A percentile compares a stretch with the other conserved stretches of the same genome.
Conservation (phyloP, 2,797 vertebrate species). For the Hylomyscus alleni region DNA sequence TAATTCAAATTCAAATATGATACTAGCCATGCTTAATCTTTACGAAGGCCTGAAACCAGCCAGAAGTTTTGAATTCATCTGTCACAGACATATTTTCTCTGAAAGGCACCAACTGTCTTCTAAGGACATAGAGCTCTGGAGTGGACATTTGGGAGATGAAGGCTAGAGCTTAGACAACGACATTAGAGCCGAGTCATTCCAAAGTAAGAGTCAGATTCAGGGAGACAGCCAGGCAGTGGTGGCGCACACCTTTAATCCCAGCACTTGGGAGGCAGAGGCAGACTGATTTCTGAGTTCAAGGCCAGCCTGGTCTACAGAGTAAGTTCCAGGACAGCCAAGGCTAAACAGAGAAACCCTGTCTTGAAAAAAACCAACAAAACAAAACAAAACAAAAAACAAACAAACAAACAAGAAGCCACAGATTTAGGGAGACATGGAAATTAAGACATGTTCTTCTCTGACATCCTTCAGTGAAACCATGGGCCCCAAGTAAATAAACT, state of each 20-base stretch:
- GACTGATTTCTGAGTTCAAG: too few relatives aligned
- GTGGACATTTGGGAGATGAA: not conserved
- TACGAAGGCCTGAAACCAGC: not conserved
- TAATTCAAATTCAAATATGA: conserved; percentile 41
- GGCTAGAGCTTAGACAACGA: not conserved
- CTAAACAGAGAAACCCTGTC: too few relatives aligned
- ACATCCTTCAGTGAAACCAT: not conserved
- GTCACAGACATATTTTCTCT: conserved; percentile 19
- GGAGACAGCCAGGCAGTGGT: too few relatives aligned
- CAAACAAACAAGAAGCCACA: too few relatives aligned
- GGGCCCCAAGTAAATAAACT: not conserved
- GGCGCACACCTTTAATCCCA: too few relatives aligned
- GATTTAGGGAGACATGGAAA: not conserved
- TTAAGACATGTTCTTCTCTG: not conserved
- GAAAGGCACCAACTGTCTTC: not conserved
- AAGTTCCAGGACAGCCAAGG: too few relatives aligned
- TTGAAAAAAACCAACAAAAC: too few relatives aligned
- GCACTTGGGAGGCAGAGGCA: too few relatives aligned
- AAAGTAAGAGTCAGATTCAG: not conserved
- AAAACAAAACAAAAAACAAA: too few relatives aligned
- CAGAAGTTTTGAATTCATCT: not conserved
- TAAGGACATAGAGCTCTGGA: not conserved
- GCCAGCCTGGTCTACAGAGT: too few relatives aligned
- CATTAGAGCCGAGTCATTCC: not conserved
- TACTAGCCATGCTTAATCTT: not conserved